Percentiles rank a stretch among this genome's conserved stretches.
These are phyloP conservation scores for Lagria hirta DNA, from an alignment of 2,888 invertebrate genomes.

Conservation along the genomic window DNA sequence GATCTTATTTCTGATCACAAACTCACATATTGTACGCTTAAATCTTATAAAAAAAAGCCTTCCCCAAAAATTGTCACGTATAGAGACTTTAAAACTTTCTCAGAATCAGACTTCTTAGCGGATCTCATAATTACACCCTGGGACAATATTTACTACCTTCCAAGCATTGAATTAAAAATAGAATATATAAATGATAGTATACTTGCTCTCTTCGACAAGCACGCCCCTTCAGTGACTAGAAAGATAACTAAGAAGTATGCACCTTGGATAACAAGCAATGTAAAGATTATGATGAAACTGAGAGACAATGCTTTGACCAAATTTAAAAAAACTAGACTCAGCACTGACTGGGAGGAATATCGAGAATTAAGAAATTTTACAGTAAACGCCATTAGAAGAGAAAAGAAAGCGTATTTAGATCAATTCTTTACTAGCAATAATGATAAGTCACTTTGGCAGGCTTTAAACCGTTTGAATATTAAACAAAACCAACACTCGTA, in stretches of 20 bases:
- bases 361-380: constrained; percentile 17
- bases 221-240: background rate
- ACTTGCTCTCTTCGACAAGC: background rate
- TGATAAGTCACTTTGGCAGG: too few relatives aligned
- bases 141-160: background rate
- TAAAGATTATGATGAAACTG: constrained; percentile 16
- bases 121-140: background rate
- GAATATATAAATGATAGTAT: background rate
- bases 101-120: background rate
- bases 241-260: background rate
- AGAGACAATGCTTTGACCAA: constrained; percentile 12
- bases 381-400: constrained; percentile 11
- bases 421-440: too few relatives aligned
- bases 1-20: background rate
- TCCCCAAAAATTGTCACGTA: background rate
- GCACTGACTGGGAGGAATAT: constrained; percentile 15
- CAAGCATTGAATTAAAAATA: constrained; percentile 1
- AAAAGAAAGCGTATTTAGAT: too few relatives aligned
- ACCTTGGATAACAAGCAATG: constrained; percentile 12
- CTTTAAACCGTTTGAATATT: constrained; percentile 5
- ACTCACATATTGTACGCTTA: background rate
- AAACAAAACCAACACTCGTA: constrained; percentile 3
- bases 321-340: constrained; percentile 13
- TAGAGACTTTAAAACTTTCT: constrained; percentile 1
- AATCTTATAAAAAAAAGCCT: background rate